Evolutionary conservation across 2,113 vertebrate species (phyloP), one percentile per base, ranked within the genome.

Genomic region (Catagonus wagneri): DNA sequence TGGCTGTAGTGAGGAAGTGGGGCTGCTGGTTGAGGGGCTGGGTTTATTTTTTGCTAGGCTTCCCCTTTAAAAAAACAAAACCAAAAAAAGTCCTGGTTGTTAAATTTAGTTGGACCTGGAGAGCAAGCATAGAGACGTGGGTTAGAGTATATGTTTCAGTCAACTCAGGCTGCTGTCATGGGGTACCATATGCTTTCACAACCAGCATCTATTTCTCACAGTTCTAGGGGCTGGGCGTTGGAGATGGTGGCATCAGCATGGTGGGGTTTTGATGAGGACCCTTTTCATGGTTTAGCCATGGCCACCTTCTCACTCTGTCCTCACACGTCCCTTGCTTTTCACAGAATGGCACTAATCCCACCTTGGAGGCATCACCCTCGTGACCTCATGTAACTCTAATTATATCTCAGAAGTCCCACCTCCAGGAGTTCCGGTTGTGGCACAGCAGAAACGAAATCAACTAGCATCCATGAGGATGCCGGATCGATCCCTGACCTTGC

Each of bases 181-280:
- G 15, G n/a, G 32, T 65, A 14, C 16, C 19, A 10, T n/a, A 17
- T 27, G 19, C 54, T 66, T 52, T 39, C 15, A 36, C 16, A 17
- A 4, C 63, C 56, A 27, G 3, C 36, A 9, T 22, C 32, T 68
- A 1, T 68, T 15, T 44, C 27, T 39, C 0, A 1, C 1, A 2
- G 20, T 56, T 80, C 34, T 5, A 3, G 65, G 71, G 27, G 1
- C 32, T 52, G 50, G 12, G 58, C 71, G 14, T 58, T 27, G 7
- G 3, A 50, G 56, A 20, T 81, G 60, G n/a, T 14, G 5, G 12
- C 36, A 12, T 63, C 52, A 44, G 15, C 25, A 27, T 60, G 13
- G 32, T 54, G 1, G 1, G 22, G 17, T 58, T 50, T 44, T 68
- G 23, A 8, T 23, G 23, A 50, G 25, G 20, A 7, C 13, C 3